Percentiles rank a stretch among this genome's conserved stretches.
These are phyloP conservation scores for Thripadectes ignobilis DNA, from an alignment of 2,797 vertebrate species.

Conservation along the genomic window DNA sequence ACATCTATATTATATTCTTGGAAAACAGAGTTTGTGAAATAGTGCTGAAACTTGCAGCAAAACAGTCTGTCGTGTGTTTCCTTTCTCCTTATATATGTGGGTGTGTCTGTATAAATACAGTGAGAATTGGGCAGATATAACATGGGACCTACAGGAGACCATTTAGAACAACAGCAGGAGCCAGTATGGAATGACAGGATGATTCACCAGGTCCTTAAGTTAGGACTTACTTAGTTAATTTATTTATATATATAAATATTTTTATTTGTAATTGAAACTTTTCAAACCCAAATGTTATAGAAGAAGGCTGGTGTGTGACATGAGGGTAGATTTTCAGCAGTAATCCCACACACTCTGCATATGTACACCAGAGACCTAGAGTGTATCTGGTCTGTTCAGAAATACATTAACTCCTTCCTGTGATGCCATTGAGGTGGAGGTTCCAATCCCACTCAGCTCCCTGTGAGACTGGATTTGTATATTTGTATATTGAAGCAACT, in stretches of 20 bases:
- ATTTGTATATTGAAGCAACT: not conserved
- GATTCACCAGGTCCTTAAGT: accelerated
- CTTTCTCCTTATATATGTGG: not conserved
- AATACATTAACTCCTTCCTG: not conserved
- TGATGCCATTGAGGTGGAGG: not conserved
- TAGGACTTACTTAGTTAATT: not conserved
- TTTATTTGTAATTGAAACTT: not conserved
- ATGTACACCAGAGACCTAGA: not conserved
- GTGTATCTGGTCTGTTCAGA: not conserved
- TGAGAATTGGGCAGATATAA: not conserved
- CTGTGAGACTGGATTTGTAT: not conserved
- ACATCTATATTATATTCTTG: not conserved
- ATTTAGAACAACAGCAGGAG: not conserved
- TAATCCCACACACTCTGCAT: not conserved
- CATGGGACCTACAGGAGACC: not conserved
- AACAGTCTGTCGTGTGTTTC: not conserved
- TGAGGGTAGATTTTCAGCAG: not conserved
- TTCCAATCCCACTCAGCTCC: not conserved
- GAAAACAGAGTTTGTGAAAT: not conserved
- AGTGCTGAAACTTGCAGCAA: not conserved
- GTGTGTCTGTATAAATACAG: not conserved
- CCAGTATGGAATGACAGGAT: not conserved
- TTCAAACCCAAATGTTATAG: not conserved
- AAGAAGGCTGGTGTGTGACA: not conserved
- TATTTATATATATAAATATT: not conserved